Percentiles rank a stretch among this genome's conserved stretches.
These are phyloP conservation scores for Sturmia bella DNA, from an alignment of 2,888 invertebrate species.

Conservation along the genomic window DNA sequence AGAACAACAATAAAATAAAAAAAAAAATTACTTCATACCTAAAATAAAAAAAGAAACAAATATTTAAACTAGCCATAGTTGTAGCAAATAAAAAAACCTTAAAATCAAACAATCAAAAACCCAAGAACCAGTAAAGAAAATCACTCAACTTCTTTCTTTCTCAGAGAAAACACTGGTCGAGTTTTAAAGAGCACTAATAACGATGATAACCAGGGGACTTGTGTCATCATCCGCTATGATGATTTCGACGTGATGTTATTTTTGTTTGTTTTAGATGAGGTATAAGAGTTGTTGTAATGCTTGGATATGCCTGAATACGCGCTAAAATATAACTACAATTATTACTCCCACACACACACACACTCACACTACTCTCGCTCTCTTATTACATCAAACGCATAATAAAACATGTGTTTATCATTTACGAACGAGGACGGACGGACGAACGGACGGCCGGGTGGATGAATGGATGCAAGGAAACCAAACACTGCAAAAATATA, in stretches of 20 bases:
- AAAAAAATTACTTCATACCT: background rate
- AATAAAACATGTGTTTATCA: background rate
- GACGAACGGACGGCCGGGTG: background rate
- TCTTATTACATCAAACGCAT: background rate
- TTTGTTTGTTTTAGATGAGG: conserved; percentile 18
- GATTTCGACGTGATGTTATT: conserved; percentile 2
- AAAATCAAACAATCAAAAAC: conserved; percentile 16
- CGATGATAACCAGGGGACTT: background rate
- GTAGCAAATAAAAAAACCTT: conserved; percentile 35
- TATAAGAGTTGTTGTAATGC: conserved; percentile 57
- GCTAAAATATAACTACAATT: conserved; percentile 9
- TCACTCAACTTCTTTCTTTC: conserved; percentile 15
- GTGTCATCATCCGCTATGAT: background rate
- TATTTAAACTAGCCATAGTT: conserved; percentile 57
- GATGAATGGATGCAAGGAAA: conserved; percentile 15
- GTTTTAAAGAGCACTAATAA: background rate
- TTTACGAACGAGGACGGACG: background rate
- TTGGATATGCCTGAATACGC: conserved; percentile 47
- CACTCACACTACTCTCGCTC: conserved; percentile 36
- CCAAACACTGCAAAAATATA: conserved; percentile 11
- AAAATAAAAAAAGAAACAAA: conserved; percentile 33
- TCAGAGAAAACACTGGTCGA: background rate
- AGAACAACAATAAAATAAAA: background rate
- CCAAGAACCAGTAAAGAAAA: conserved; percentile 1
- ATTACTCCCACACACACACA: conserved; percentile 9